phyloP scores from a whole-genome alignment of 1,140 invertebrate species.

The Periplaneta americana region DNA sequence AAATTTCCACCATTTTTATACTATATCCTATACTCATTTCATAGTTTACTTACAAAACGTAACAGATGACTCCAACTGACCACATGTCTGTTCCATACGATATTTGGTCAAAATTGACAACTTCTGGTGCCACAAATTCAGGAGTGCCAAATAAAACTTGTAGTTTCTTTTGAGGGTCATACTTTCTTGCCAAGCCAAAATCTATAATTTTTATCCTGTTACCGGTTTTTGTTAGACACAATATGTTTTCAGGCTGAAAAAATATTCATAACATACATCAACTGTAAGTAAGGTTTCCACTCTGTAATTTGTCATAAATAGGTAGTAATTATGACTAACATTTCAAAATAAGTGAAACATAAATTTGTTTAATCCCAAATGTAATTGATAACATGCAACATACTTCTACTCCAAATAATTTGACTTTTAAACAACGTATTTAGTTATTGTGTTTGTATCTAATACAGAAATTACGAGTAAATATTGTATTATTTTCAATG shows the following conservation, averaged over 20 bases:
- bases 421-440: too few relatives aligned
- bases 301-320: too few relatives aligned
- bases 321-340: background rate
- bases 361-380: too few relatives aligned
- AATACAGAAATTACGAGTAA: too few relatives aligned
- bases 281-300: too few relatives aligned
- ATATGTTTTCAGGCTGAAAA: constrained; percentile 89
- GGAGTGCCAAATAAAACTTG: constrained; percentile 95
- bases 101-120: constrained; percentile 96
- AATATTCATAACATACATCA: too few relatives aligned
- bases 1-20: too few relatives aligned
- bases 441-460: too few relatives aligned
- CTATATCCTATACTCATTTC: too few relatives aligned
- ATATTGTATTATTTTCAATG: background rate
- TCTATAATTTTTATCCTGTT: constrained; percentile 98
- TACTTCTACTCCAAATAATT: too few relatives aligned
- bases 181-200: constrained; percentile 90
- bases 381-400: too few relatives aligned
- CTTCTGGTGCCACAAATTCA: constrained; percentile 97
- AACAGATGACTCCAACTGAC: constrained; percentile 96
- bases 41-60: constrained; percentile 93
- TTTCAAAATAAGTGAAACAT: background rate
- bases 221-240: constrained; percentile 89
- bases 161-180: constrained; percentile 86
- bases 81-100: constrained; percentile 95